Percentiles rank a stretch among this genome's conserved stretches.
Conservation (phyloP, 1,140 invertebrate genomes). For the Andricus grossulariae region DNA sequence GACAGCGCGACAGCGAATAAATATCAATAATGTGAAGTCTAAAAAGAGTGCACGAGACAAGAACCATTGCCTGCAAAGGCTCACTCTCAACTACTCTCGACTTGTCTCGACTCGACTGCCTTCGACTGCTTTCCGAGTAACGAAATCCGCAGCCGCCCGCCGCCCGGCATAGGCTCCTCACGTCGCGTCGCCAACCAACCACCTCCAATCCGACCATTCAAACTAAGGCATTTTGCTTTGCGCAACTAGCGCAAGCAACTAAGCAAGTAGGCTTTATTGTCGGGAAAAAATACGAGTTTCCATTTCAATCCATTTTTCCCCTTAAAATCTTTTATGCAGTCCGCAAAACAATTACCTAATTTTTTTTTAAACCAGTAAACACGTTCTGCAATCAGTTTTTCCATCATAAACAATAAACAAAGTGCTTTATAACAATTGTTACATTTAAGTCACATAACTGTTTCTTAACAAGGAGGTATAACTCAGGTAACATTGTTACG, state of each 20-base stretch:
- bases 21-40: background rate
- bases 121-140: background rate
- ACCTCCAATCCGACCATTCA: background rate
- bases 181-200: background rate
- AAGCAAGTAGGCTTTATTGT: background rate
- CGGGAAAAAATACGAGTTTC: too few relatives aligned
- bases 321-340: too few relatives aligned
- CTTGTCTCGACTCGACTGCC: too few relatives aligned
- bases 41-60: background rate
- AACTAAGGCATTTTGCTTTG: background rate
- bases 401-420: too few relatives aligned
- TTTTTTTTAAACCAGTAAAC: too few relatives aligned
- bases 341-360: too few relatives aligned
- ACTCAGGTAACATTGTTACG: too few relatives aligned
- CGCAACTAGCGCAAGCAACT: slow-evolving; percentile 22
- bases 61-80: slow-evolving; percentile 15
- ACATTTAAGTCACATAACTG: too few relatives aligned
- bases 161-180: background rate
- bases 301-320: too few relatives aligned
- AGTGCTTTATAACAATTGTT: too few relatives aligned
- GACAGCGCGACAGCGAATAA: slow-evolving; percentile 23
- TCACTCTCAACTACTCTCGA: background rate
- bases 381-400: too few relatives aligned
- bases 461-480: too few relatives aligned
- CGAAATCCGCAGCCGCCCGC: slow-evolving; percentile 1